phyloP scores from a whole-genome alignment of 2,888 invertebrate species.

The Pseudanteris insignis region DNA sequence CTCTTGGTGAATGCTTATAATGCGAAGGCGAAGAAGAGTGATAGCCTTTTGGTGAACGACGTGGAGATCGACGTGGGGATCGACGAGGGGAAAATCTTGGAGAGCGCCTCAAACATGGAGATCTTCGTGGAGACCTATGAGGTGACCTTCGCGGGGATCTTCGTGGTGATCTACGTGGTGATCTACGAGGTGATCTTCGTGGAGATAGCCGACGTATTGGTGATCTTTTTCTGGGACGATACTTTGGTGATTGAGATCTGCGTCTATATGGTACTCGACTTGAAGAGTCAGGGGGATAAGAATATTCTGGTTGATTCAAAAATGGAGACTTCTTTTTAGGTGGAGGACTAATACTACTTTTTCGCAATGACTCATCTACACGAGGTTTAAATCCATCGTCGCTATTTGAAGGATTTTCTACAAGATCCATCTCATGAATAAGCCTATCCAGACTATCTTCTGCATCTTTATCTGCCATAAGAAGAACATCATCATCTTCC shows the following conservation, averaged over 20 bases:
- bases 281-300: slow-evolving; percentile 1
- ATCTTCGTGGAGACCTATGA: slow-evolving; percentile 6
- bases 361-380: neutral
- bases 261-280: slow-evolving; percentile 4
- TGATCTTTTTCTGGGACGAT: slow-evolving; percentile 9
- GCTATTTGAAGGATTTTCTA: slow-evolving; percentile 63
- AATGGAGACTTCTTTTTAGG: slow-evolving; percentile 47
- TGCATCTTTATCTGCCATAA: slow-evolving; percentile 66
- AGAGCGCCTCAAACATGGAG: slow-evolving; percentile 4
- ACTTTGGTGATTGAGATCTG: slow-evolving; percentile 25
- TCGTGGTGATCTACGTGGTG: slow-evolving; percentile 54
- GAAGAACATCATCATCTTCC: slow-evolving; percentile 61
- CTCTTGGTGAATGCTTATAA: slow-evolving; percentile 46
- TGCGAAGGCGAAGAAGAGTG: slow-evolving; percentile 53
- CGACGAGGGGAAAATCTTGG: slow-evolving; percentile 4
- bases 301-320: slow-evolving; percentile 26
- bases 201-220: slow-evolving; percentile 35
- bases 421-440: slow-evolving; percentile 68
- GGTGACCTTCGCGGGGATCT: slow-evolving; percentile 44
- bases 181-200: slow-evolving; percentile 58
- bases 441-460: slow-evolving; percentile 68
- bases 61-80: slow-evolving; percentile 30
- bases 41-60: slow-evolving; percentile 54
- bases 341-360: slow-evolving; percentile 7
- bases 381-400: neutral